Conservation (phyloP, 2,888 invertebrate species). For the Lottia scabra region DNA sequence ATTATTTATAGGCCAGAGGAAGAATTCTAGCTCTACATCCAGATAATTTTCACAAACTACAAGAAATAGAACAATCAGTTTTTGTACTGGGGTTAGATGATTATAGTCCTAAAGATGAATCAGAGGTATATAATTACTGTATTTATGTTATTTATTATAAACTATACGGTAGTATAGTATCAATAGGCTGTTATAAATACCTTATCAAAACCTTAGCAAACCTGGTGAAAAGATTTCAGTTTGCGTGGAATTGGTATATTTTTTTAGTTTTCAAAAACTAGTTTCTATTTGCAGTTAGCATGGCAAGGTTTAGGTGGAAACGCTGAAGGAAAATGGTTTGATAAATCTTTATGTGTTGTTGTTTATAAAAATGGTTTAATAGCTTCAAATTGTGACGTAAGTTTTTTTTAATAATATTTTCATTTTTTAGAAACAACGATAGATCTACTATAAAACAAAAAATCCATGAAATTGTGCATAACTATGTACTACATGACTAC, state of each 20-base stretch:
- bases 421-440: too few species aligned
- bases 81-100: slow-evolving; percentile 44
- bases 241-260: slow-evolving; percentile 1
- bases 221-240: background rate
- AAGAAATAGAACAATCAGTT: slow-evolving; percentile 47
- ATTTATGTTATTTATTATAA: background rate
- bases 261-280: background rate
- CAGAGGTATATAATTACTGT: slow-evolving; percentile 26
- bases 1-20: slow-evolving; percentile 41
- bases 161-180: background rate
- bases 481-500: too few species aligned
- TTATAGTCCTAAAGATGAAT: slow-evolving; percentile 34
- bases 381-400: slow-evolving; percentile 74
- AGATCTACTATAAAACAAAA: too few species aligned
- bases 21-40: slow-evolving; percentile 50
- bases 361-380: slow-evolving; percentile 73
- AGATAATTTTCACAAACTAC: slow-evolving; percentile 45
- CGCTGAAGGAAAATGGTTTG: slow-evolving; percentile 74
- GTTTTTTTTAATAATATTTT: slow-evolving; percentile 25
- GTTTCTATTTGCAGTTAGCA: slow-evolving; percentile 54
- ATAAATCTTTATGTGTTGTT: slow-evolving; percentile 72
- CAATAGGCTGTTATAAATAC: background rate
- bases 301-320: slow-evolving; percentile 71
- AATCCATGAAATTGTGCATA: background rate
- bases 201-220: too few species aligned